Evolutionary conservation across 2,113 vertebrate genomes (phyloP), one percentile per base, ranked within the genome.

Genomic region (Semnornis frantzii): DNA sequence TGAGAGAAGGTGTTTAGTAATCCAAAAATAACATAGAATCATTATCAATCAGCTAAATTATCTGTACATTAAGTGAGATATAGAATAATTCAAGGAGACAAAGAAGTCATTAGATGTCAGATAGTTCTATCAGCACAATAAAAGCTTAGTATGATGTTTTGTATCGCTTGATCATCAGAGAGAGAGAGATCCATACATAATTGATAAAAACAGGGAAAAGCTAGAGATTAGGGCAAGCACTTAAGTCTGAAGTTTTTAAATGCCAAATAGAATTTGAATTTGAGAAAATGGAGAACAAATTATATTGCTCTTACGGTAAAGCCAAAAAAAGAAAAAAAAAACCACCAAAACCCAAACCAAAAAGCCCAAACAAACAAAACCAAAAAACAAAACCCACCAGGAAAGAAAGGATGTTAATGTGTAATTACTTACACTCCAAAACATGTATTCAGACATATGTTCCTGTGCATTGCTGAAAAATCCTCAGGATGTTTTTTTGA

Each of bases 31-130:
- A 57, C 20, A 48, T 72, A 69, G 58, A 92, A 79, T 76, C 3
- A 54, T 89, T 89, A 91, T 78, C 39, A 89, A 25, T 63, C 78
- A 84, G 39, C 46, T 77, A 85, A 89, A 85, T 70, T 66, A 57
- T 87, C 71, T 74, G 46, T 60, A 82, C 19, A 70, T 1, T 4
- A 87, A 94, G 27, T 48, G 33, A 82, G 25, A 93, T 87, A 74
- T 1, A 89, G 39, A 91, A 85, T 82, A 89, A 93, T 93, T 91
- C 85, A 96, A 91, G 82, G 79, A 96, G 79, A 95, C 52, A 60
- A 62, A 77, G 57, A 93, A 93, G 86, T 90, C 76, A 92, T 94
- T 93, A 88, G 18, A 92, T 80, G 55, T 89, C 68, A 89, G 58
- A 91, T 79, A 93, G 24, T 59, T 94, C 72, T 78, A 46, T 55